Base-by-base conservation (phyloP, 2,797 vertebrate species). In the Melopsittacus undulatus region DNA sequence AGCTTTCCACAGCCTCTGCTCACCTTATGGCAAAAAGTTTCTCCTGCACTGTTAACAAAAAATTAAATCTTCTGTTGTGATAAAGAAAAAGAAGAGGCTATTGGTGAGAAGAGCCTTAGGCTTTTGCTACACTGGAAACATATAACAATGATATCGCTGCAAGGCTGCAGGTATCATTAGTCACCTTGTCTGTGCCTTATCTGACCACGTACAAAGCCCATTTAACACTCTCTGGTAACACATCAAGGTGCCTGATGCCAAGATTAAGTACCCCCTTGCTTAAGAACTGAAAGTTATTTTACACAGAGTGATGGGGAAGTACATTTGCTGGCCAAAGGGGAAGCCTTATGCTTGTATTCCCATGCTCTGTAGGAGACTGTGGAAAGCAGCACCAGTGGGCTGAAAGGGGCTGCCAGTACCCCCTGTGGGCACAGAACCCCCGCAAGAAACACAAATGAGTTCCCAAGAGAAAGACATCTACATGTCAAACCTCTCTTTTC, bases 361-460 rank as follows among this genome's bases (percentile, higher is more conserved):
- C 2, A 3, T n/a, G 26, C 52, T 23, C 51, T 87, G 77, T 45
- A 68, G 29, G 42, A 70, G 40, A 36, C 61, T 21, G 59, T 61
- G 59, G 34, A 38, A 40, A 62, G 26, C 46, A 74, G 40, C 27
- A 62, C 24, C 45, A 21, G 14, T 14, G 27, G 62, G 48, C 40
- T 78, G 52, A 75, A 89, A 68, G 1, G 6, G 43, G 69, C 24
- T 67, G 40, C 34, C 43, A 63, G 49, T 2, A 56, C 27, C 5
- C 7, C 45, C 61, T 63, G 29, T 13, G 40, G 17, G 48, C 57
- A 72, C 26, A 69, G 57, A 59, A 22, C 6, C 5, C 21, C n/a
- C 2, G 0, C 5, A 9, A 5, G 34, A 46, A 94, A 74, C 14
- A 51, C 1, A 0, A 0, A 30, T 1, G 2, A 42, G 30, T 59